Evolutionary conservation across 2,888 invertebrate genomes (phyloP).

Genomic region (Ichneumoninae sp.): DNA sequence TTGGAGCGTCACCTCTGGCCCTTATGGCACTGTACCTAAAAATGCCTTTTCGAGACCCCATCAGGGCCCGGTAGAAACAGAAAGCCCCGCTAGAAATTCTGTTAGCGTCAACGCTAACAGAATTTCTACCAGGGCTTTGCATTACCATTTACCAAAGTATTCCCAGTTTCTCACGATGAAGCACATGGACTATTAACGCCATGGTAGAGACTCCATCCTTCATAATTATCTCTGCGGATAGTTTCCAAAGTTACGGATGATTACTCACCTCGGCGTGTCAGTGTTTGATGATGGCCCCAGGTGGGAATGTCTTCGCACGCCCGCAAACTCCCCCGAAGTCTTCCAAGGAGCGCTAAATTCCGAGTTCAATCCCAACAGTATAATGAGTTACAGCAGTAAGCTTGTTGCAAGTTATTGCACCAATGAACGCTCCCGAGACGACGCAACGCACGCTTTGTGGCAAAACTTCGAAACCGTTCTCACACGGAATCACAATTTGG

Average conservation of each 20-base stretch:
- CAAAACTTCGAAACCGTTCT: slow-evolving; percentile 36
- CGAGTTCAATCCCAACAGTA: slow-evolving; percentile 33
- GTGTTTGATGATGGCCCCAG: neutral
- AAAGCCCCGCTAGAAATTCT: too few species aligned
- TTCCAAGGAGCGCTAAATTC: slow-evolving; percentile 22
- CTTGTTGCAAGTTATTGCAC: slow-evolving; percentile 17
- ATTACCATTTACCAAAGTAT: neutral
- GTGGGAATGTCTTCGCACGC: slow-evolving; percentile 13
- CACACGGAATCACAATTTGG: slow-evolving; percentile 38
- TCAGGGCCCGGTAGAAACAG: too few species aligned
- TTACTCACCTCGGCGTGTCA: slow-evolving; percentile 18
- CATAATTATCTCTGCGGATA: neutral
- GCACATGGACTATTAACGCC: neutral
- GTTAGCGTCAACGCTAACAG: too few species aligned
- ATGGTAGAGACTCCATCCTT: neutral
- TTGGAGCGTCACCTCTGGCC: too few species aligned
- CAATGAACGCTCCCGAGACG: neutral
- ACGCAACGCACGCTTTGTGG: slow-evolving; percentile 25
- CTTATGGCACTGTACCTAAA: too few species aligned
- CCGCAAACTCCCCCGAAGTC: slow-evolving; percentile 4
- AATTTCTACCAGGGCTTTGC: too few species aligned
- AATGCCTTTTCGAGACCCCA: too few species aligned
- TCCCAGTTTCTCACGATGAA: neutral
- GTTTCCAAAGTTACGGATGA: slow-evolving; percentile 1
- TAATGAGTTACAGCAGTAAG: slow-evolving; percentile 34